Percentiles rank a stretch among this genome's conserved stretches.
These are phyloP conservation scores for Strigops habroptila DNA, from an alignment of 2,113 vertebrate species.

Conservation along the genomic window DNA sequence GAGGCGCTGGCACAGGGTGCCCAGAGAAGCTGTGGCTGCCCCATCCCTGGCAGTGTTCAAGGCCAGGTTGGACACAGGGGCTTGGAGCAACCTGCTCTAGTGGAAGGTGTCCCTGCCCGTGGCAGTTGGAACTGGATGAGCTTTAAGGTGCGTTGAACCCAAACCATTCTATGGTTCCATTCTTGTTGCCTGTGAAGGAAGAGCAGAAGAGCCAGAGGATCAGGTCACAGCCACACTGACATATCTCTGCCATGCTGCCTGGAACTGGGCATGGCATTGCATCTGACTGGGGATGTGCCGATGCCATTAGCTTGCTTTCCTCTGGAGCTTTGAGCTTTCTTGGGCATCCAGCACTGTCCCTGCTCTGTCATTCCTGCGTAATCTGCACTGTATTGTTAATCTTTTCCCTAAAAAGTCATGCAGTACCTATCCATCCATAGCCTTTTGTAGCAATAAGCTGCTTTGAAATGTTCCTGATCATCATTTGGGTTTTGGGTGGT, in stretches of 20 bases:
- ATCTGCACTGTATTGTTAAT: background rate
- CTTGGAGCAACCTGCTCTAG: background rate
- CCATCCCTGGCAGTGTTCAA: background rate
- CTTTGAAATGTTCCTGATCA: background rate
- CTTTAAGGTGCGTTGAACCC: background rate
- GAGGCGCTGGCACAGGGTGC: background rate
- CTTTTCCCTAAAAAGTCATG: background rate
- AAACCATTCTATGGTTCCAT: background rate
- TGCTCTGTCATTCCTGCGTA: background rate
- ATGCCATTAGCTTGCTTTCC: background rate
- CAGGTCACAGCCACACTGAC: fast-evolving
- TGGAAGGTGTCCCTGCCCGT: background rate
- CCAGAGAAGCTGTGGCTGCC: background rate
- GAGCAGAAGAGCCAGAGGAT: background rate
- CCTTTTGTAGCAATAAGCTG: background rate
- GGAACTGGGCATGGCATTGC: background rate
- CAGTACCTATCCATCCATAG: background rate
- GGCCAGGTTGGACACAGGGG: background rate
- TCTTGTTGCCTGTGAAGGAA: background rate
- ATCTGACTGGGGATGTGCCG: background rate
- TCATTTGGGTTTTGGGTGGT: background rate
- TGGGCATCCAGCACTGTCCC: background rate
- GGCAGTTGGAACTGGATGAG: background rate
- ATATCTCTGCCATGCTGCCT: background rate
- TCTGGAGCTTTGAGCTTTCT: background rate